Evolutionary conservation across 2,888 invertebrate genomes (phyloP).

Genomic region (Lottia gigantea): DNA sequence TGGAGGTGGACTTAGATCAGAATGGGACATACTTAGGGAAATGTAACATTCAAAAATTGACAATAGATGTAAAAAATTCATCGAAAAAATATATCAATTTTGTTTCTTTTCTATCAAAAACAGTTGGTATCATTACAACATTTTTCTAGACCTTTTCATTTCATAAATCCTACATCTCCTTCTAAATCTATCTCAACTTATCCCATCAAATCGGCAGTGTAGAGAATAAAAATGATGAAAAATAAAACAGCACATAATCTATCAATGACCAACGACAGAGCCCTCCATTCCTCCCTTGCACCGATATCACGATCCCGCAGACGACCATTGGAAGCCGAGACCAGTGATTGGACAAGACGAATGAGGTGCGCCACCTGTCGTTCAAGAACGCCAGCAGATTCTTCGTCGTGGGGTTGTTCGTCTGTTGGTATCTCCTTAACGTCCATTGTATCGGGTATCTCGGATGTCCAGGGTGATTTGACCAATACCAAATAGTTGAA

Average conservation of each 20-base stretch:
- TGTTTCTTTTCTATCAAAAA: too few species aligned
- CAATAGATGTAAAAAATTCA: too few species aligned
- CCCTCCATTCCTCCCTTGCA: background rate
- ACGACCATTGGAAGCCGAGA: background rate
- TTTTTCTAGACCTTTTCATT: too few species aligned
- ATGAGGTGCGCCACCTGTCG: constrained; percentile 3
- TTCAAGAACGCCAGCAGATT: background rate
- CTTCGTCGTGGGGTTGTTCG: background rate
- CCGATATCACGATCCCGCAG: background rate
- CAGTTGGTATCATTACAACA: too few species aligned
- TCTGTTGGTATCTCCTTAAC: background rate
- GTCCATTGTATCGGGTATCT: background rate
- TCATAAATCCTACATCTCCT: background rate
- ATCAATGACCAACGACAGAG: background rate
- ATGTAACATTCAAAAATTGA: too few species aligned
- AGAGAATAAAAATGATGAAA: background rate
- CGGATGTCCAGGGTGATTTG: background rate
- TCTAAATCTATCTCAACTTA: background rate
- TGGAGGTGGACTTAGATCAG: too few species aligned
- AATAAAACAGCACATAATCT: background rate
- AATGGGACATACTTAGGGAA: too few species aligned
- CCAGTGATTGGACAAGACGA: constrained; percentile 1
- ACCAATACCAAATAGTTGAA: constrained; percentile 6
- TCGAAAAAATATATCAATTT: too few species aligned
- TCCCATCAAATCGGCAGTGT: constrained; percentile 3